Evolutionary conservation across 2,888 invertebrate species (phyloP), one percentile per base, ranked within the genome.

Genomic region (Trypoxylon attenuatum): DNA sequence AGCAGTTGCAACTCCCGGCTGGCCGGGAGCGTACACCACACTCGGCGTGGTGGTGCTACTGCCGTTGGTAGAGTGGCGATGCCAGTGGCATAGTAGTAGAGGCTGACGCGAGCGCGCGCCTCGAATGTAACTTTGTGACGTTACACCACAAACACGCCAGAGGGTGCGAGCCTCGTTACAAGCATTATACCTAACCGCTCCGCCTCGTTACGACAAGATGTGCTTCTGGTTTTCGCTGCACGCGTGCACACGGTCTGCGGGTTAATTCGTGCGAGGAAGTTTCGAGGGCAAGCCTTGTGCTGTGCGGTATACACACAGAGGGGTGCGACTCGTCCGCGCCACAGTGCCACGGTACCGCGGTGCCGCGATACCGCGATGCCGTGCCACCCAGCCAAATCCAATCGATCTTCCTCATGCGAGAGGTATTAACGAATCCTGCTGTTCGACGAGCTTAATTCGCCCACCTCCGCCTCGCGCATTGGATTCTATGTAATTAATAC

Each of bases 81-180:
- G 33, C n/a, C 13, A 33, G 33, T n/a, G n/a, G n/a, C 10, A 33
- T 3, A 33, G 69, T 70, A 71, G 76, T 56, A 65, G 69, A 72
- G 77, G 73, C 76, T 71, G 66, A n/a, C n/a, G n/a, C n/a, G n/a
- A 64, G 71, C 58, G 61, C 62, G 5, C 71, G 56, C 68, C 64
- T 62, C 74, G 77, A 79, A 79, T 77, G 79, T 78, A 84, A 82
- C 81, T 82, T 81, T 80, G 81, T 80, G 82, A 84, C 81, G 80
- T 83, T 80, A 77, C 74, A 83, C 84, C 83, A 76, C 84, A 83
- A 84, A 83, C 83, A 83, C 75, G 77, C 78, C 82, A 73, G 76
- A 80, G 80, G 79, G 80, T 79, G 79, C 75, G 78, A 77, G 81
- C 77, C 73, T 76, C 76, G 81, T 80, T 83, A 83, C 80, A 83